Evolutionary conservation across 2,888 invertebrate species (phyloP).

Genomic region (Nipponacmea schrenckii): DNA sequence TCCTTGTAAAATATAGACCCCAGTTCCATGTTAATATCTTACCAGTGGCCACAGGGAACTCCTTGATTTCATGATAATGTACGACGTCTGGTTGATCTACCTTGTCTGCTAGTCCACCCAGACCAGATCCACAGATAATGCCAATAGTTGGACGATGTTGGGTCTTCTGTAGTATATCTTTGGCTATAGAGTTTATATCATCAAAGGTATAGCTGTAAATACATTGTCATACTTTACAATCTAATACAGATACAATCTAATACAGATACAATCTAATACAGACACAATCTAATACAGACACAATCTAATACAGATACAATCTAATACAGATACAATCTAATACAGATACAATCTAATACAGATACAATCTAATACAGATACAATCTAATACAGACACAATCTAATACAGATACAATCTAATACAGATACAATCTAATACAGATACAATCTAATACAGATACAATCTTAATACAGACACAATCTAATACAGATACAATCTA

Average conservation of each 20-base stretch:
- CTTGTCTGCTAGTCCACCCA: constrained; percentile 85
- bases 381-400: background rate
- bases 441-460: no score
- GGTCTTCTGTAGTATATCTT: constrained; percentile 78
- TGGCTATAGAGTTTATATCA: constrained; percentile 79
- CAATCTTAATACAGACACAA: no score
- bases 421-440: no score
- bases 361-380: background rate
- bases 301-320: no score
- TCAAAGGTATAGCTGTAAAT: constrained; percentile 73
- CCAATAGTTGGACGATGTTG: constrained; percentile 82
- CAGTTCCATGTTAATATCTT: constrained; percentile 21
- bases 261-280: no score
- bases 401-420: no score
- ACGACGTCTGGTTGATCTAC: constrained; percentile 79
- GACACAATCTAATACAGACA: no score
- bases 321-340: no score
- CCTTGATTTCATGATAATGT: constrained; percentile 91
- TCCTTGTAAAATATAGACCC: no score
- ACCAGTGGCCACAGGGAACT: constrained; percentile 86
- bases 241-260: background rate
- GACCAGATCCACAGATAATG: constrained; percentile 96
- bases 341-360: no score
- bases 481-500: no score
- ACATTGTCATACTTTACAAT: no score